Conservation (phyloP, 2,797 vertebrate genomes). For the Falco berigora region DNA sequence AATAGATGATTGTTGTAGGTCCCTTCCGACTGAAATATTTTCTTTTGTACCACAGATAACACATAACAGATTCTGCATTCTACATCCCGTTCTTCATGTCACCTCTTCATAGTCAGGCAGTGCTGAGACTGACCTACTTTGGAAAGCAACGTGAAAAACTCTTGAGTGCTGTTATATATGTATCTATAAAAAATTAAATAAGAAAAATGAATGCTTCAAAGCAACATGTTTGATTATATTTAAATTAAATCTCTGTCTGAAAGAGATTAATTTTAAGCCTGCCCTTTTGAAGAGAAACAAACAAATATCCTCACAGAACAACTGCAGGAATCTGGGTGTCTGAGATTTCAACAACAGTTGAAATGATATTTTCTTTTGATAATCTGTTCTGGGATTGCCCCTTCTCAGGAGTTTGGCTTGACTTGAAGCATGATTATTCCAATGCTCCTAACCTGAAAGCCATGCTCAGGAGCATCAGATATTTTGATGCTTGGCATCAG, state of each 20-base stretch:
- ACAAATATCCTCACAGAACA: not conserved
- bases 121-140: not conserved
- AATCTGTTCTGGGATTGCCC: not conserved
- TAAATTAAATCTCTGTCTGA: conserved; percentile 34
- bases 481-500: not conserved
- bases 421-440: not conserved
- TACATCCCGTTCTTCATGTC: not conserved
- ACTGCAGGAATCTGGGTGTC: not conserved
- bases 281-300: conserved; percentile 20
- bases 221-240: conserved; percentile 15
- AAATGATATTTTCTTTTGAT: not conserved
- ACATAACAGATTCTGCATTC: not conserved
- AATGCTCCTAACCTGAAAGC: not conserved
- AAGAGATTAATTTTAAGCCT: conserved; percentile 45
- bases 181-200: conserved; percentile 19
- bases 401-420: not conserved
- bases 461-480: not conserved
- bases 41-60: not conserved
- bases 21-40: not conserved
- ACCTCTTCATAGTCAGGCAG: not conserved
- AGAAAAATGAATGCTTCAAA: conserved; percentile 30
- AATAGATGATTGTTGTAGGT: not conserved
- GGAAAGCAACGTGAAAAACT: not conserved
- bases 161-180: not conserved
- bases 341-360: not conserved